Evolutionary conservation across 2,888 invertebrate genomes (phyloP).

Genomic region (Dendrolimus pini): DNA sequence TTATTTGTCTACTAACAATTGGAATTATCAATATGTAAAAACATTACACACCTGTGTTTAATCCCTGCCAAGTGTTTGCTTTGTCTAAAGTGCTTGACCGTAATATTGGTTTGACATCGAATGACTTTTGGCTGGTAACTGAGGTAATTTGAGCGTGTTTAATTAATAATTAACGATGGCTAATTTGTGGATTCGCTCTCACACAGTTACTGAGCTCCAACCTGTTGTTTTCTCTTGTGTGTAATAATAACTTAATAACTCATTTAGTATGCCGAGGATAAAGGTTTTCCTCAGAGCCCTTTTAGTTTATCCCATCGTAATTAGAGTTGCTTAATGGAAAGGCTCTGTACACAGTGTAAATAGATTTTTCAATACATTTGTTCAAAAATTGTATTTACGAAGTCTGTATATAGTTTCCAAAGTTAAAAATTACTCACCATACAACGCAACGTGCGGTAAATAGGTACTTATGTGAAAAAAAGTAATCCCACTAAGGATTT

Average conservation of each 20-base stretch:
- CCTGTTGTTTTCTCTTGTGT: conserved; percentile 26
- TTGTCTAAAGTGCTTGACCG: background rate
- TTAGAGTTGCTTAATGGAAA: too few relatives aligned
- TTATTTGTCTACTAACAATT: background rate
- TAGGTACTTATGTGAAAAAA: too few relatives aligned
- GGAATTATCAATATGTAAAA: background rate
- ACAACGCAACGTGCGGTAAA: too few relatives aligned
- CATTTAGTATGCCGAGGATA: background rate
- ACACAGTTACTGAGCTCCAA: conserved; percentile 17
- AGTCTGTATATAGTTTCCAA: too few relatives aligned
- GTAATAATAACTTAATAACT: background rate
- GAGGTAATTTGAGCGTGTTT: conserved; percentile 20
- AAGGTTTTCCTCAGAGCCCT: background rate
- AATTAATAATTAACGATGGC: conserved; percentile 33
- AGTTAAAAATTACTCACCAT: too few relatives aligned
- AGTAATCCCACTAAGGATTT: too few relatives aligned
- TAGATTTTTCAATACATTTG: too few relatives aligned
- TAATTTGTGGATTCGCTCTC: conserved; percentile 36
- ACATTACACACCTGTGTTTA: background rate
- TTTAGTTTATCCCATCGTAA: too few relatives aligned
- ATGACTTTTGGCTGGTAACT: conserved; percentile 23
- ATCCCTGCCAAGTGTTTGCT: background rate
- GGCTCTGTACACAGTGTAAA: too few relatives aligned
- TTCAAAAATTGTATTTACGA: too few relatives aligned
- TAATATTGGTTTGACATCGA: conserved; percentile 6